Percentiles rank a stretch among this genome's conserved stretches.
These are phyloP conservation scores for Agrotis clavis DNA, from an alignment of 2,888 invertebrate genomes.

Conservation along the genomic window DNA sequence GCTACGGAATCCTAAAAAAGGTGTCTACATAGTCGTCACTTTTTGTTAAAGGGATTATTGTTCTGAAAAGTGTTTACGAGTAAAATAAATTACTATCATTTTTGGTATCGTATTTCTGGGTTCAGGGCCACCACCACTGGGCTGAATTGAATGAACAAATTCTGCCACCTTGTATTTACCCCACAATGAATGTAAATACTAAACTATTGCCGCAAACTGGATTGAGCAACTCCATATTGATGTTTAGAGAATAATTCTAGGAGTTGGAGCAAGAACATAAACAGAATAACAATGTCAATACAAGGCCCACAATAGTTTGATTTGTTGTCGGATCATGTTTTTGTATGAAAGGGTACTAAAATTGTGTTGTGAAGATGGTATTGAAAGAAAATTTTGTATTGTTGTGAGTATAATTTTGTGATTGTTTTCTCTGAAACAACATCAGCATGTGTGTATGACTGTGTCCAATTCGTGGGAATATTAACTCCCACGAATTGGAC, in stretches of 20 bases:
- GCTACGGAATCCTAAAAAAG: no score
- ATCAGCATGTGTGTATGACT: no score
- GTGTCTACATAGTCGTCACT: no score
- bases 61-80: no score
- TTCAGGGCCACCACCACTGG: no score
- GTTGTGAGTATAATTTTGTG: no score
- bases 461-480: no score
- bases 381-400: constrained; percentile 4
- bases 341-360: not conserved
- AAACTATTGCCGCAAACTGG: constrained; percentile 39
- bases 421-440: no score
- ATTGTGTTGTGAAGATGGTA: not conserved
- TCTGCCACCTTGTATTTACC: constrained; percentile 24
- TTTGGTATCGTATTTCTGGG: no score
- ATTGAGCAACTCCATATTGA: constrained; percentile 51
- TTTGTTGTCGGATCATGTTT: constrained; percentile 48
- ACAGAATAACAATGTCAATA: constrained; percentile 54
- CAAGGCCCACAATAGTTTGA: constrained; percentile 32
- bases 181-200: constrained; percentile 35
- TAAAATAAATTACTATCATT: no score
- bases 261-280: constrained; percentile 36
- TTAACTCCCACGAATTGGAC: no score
- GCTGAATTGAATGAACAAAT: not conserved
- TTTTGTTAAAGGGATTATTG: no score
- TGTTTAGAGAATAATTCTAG: constrained; percentile 45